These are phyloP conservation scores for Planiliza haematocheilus DNA, from an alignment of 2,113 vertebrate genomes.

Conservation along the genomic window DNA sequence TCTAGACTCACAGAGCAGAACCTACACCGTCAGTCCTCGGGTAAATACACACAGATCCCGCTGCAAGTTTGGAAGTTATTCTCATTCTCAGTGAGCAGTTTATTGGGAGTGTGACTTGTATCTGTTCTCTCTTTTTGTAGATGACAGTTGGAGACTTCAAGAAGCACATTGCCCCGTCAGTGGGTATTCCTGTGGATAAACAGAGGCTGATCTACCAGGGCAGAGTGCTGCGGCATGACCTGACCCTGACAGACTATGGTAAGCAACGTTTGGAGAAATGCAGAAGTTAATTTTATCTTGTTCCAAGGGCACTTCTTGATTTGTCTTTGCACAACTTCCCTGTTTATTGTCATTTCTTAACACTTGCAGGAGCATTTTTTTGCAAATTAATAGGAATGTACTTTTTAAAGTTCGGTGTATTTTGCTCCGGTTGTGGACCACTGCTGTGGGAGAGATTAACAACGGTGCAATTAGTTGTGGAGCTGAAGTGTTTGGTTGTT, in stretches of 20 bases:
- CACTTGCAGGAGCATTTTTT: no score
- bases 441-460: no score
- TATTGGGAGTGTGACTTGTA: background rate
- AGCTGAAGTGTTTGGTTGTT: no score
- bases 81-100: no score
- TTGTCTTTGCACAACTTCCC: background rate
- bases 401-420: no score
- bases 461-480: no score
- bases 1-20: slow-evolving; percentile 92
- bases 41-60: slow-evolving; percentile 69
- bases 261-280: slow-evolving; percentile 60
- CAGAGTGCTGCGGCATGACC: slow-evolving; percentile 92
- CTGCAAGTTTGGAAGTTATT: background rate
- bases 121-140: slow-evolving; percentile 68
- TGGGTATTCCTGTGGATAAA: slow-evolving; percentile 91
- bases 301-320: background rate
- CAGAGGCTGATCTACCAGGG: slow-evolving; percentile 95
- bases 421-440: no score
- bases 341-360: background rate
- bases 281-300: background rate
- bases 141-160: slow-evolving; percentile 94
- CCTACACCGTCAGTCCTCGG: slow-evolving; percentile 89
- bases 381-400: no score
- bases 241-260: slow-evolving; percentile 93
- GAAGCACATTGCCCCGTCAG: slow-evolving; percentile 90